Evolutionary conservation across 2,797 vertebrate species (phyloP).

Genomic region (Tenualosa thibaudeaui): DNA sequence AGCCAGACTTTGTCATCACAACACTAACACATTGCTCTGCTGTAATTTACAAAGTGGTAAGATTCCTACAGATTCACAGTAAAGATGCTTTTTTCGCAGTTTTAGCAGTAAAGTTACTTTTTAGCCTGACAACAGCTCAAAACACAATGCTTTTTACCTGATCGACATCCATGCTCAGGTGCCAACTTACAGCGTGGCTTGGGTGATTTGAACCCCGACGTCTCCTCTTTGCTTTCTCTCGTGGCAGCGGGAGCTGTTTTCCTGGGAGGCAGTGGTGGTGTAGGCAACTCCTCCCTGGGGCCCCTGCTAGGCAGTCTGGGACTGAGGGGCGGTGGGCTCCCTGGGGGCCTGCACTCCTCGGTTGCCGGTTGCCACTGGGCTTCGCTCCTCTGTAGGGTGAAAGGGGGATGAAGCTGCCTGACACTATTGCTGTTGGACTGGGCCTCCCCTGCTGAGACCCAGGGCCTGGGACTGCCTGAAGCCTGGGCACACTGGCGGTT

Average conservation of each 20-base stretch:
- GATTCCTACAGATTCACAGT: neutral
- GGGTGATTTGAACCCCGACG: neutral
- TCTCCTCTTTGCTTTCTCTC: neutral
- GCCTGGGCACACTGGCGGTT: neutral
- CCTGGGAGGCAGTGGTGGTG: neutral
- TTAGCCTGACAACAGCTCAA: neutral
- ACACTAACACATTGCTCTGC: neutral
- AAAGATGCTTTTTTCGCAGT: no score
- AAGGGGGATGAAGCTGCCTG: neutral
- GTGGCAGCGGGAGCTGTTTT: neutral
- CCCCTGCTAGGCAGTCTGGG: neutral
- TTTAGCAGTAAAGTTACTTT: neutral
- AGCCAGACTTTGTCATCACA: neutral
- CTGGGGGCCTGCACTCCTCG: neutral
- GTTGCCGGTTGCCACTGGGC: neutral
- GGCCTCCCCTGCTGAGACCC: neutral
- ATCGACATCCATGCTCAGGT: conserved; percentile 1
- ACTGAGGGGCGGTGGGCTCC: neutral
- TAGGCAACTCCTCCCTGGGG: neutral
- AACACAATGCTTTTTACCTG: conserved; percentile 4
- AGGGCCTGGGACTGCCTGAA: neutral
- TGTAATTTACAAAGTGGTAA: neutral
- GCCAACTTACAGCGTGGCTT: neutral
- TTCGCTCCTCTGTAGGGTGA: neutral
- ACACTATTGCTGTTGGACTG: neutral